Evolutionary conservation across 2,113 vertebrate genomes (phyloP).

Genomic region (Cyanoderma ruficeps): DNA sequence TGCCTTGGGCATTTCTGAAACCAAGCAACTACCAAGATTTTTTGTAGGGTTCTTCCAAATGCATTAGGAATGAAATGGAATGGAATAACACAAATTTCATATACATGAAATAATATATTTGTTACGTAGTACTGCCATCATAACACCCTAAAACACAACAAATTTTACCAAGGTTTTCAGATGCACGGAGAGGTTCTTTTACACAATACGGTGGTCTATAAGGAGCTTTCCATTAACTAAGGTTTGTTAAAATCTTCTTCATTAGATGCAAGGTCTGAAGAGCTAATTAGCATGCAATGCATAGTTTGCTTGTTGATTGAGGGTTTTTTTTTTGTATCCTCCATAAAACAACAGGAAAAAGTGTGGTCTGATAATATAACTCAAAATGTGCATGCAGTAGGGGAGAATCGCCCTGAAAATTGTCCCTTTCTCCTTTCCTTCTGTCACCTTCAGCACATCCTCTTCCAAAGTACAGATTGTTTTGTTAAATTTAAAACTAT

Average conservation of each 20-base stretch:
- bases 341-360: not conserved
- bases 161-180: not conserved
- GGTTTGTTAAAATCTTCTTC: not conserved
- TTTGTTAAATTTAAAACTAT: not conserved
- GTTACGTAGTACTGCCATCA: not conserved
- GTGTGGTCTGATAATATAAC: not conserved
- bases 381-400: not conserved
- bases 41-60: not conserved
- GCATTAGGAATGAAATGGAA: not conserved
- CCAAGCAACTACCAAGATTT: accelerated
- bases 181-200: not conserved
- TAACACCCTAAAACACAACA: not conserved
- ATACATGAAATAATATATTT: not conserved
- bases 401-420: not conserved
- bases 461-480: not conserved
- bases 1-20: not conserved
- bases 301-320: not conserved
- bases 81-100: no score
- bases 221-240: not conserved
- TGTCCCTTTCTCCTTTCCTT: not conserved
- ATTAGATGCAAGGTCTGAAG: not conserved
- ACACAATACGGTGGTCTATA: not conserved
- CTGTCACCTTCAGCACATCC: not conserved
- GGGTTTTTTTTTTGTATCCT: not conserved
- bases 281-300: not conserved